Base-by-base conservation (phyloP, 2,113 vertebrate genomes). In the Apistogramma diplotaenia region DNA sequence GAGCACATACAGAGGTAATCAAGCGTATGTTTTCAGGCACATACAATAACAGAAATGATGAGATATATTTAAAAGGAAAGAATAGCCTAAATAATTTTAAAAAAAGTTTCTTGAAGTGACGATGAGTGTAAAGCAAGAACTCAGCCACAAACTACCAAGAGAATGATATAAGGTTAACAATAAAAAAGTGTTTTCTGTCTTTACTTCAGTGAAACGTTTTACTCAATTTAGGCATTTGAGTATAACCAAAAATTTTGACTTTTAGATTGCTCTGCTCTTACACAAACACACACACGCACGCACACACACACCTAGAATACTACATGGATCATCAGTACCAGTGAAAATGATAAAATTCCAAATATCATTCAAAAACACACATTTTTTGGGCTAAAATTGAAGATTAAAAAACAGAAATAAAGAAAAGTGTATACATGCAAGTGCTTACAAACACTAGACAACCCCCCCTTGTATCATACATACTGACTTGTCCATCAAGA, bases 11-110 rank as follows among this genome's bases (percentile, higher is more conserved):
- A 92, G 93, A 94, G 93, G 94, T 95, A 95, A 95, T 94, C 91
- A 95, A 95, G 92, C 94, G 83, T 91, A 91, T 94, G 94, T 89
- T 87, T 92, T 93, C 94, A 95, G 94, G 93, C 94, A 95, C 95
- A 83, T 94, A 93, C 92, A 91, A 89, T 51, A 82, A 93, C 88
- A 82, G 74, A 86, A 87, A 87, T 74, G 81, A 71, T 35, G 53
- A 89, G 77, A 74, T 72, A 58, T 71, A 81, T 58, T 82, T 27
- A 61, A 85, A 92, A 87, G 59, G 53, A 35, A 89, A 89, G 85
- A 85, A 40, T 72, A n/a, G 13, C 76, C 61, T 29, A 89, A 67
- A 87, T 81, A 37, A 81, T 35, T 35, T 33, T 35, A 3, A 11
- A 51, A 88, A 82, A 77, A 37, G 58, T 35, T 84, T 85, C 53